Base-by-base conservation (phyloP, 2,797 vertebrate species). In the Pseudomugil gertrudae region DNA sequence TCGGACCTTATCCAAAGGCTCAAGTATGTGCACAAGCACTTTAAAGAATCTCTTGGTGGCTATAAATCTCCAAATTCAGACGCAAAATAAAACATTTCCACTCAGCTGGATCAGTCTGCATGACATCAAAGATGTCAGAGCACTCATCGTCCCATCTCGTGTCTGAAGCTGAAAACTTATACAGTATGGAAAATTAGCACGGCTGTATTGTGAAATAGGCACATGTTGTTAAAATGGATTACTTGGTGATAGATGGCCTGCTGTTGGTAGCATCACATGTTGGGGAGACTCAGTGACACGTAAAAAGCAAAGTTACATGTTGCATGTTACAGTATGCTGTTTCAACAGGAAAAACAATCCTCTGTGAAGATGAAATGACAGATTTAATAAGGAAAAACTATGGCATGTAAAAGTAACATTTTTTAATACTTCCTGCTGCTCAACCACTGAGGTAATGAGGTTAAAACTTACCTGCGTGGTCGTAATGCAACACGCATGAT, bases 401-500 rank as follows among this genome's bases (percentile, higher is more conserved):
- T 4, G 10, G 26, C 4, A 9, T 24, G 26, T 17, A 29, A 57
- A 29, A 33, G 40, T 24, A 38, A 53, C 29, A 23, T 51, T 51
- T 54, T 32, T 38, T 63, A 11, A 36, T 47, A 45, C 40, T 48
- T 57, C 14, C 15, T 54, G 15, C 17, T 58, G 19, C 53, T 45
- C 32, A 26, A n/a, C 9, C 33, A 50, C 21, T 15, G 13, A 51
- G 32, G 4, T 35, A 35, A 50, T 4, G 5, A 74, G 35, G 43
- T 33, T 32, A 9, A 70, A 33, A 6, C 81, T 89, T 89, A 92
- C 92, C 92, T 92, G 67, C 91, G 90, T 52, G 86, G 90, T 47
- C 91, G 81, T 56, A 93, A 68, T n/a, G 83, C 57, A 30, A 89
- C 71, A 17, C 81, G 89, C 92, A 93, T 93, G 74, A 45, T 86